Base-by-base conservation (phyloP, 2,113 vertebrate species). In the Danionella cerebrum region DNA sequence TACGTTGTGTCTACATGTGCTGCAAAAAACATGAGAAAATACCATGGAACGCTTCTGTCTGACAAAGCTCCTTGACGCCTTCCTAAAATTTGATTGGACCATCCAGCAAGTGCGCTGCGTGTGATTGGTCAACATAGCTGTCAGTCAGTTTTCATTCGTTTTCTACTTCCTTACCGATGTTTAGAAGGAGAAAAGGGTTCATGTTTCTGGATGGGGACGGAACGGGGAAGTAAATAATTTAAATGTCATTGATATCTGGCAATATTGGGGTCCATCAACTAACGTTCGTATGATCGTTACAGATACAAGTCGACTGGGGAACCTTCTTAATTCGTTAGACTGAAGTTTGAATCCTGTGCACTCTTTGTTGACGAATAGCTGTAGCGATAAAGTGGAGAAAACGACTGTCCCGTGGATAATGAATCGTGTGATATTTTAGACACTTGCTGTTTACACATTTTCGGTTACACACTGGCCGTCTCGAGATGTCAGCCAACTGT, bases 71-170 rank as follows among this genome's bases (percentile, higher is more conserved):
- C n/a, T n/a, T n/a, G n/a, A n/a, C 74, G 29, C 83, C 74, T 48
- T 36, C 54, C 18, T 19, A 5, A 1, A 3, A 33, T 4, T 0
- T 55, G 2, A 83, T 86, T 84, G 83, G 86, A 10, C 0, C 12
- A 0, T 25, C 5, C 21, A 12, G 31, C 7, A 13, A 42, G 5
- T n/a, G 22, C 25, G 10, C 7, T 9, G 13, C 12, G 2, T 75
- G 3, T 35, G 19, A 85, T 87, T 89, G 84, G 83, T 53, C 5
- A 0, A 14, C 2, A 1, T 44, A 19, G 22, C 62, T 83, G 84
- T 83, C 82, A 77, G 5, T 41, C 70, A 76, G 10, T 67, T 21
- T 72, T 71, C 45, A 71, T 75, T 53, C 38, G 21, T 62, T 69
- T 24, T 67, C 48, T 11, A 33, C 33, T 71, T 65, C 50, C 48